Evolutionary conservation across 2,797 vertebrate genomes (phyloP), one percentile per base, ranked within the genome.

Genomic region (Lepus townsendii): DNA sequence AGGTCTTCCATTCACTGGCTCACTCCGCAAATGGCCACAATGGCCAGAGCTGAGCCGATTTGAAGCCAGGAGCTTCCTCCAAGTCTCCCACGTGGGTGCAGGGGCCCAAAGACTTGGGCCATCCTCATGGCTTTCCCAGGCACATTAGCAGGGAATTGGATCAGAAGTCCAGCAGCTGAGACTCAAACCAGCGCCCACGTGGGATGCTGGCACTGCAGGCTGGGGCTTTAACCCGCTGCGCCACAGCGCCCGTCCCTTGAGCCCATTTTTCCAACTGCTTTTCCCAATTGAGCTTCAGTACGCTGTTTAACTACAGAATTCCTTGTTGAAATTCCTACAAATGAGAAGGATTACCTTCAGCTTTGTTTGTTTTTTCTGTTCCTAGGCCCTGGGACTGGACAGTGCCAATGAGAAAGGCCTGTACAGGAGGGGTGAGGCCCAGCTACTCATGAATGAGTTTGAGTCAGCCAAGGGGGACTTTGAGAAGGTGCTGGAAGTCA

Each of bases 361-460:
- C 68, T 77, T 42, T 94, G 71, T 95, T 98, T 68, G 69, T 27
- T 17, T 72, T 30, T 0, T 98, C 78, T 97, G 47, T 95, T 95
- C 92, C 7, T 93, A 99, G 99, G 99, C 99, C 1, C 98, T 99
- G 30, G 99, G 99, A 75, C 96, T 99, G 11, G 99, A 99, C 92
- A 98, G 98, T 83, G 97, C 97, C 97, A 99, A 99, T 0, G 99
- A 99, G 98, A 99, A 99, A 96, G 99, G 99, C 47, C 97, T 99
- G 96, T 99, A 99, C 97, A 98, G 99, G 19, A 98, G 99, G 0
- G 99, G 99, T 0, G 99, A 99, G 89, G 99, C 99, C 62, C 98
- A 98, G 93, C 98, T 99, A 83, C 97, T 99, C 66, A 99, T 99
- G 96, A 99, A 99, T 0, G 99, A 99, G 97, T 99, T 99, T 66